Conservation (phyloP, 2,797 vertebrate genomes). For the Micropoecilia bifurca region DNA sequence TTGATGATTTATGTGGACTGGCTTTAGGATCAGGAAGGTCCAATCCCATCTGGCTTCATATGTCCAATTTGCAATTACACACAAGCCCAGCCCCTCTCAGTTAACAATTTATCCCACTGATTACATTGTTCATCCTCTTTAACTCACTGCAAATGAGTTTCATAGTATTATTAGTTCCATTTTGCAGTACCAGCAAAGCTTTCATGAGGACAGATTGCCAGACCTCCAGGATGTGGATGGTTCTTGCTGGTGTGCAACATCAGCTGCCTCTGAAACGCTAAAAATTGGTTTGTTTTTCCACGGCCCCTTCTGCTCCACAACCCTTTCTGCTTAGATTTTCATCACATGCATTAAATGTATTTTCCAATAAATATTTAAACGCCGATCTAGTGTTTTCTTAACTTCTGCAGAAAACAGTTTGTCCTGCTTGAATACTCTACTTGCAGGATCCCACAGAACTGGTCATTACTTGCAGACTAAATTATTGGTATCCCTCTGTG, state of each 20-base stretch:
- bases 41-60: not conserved
- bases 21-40: not conserved
- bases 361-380: not conserved
- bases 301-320: not conserved
- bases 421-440: not conserved
- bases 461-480: not conserved
- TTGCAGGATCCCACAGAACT: not conserved
- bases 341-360: not conserved
- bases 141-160: not conserved
- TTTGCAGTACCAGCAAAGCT: constrained; percentile 5
- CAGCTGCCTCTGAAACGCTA: not conserved
- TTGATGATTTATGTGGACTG: not conserved
- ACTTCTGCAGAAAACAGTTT: not conserved
- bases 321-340: not conserved
- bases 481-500: too few species aligned
- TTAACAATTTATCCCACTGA: constrained; percentile 4
- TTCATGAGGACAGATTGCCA: constrained; percentile 1
- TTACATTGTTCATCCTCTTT: constrained; percentile 5
- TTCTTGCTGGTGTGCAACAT: not conserved
- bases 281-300: not conserved
- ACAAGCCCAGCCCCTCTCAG: not conserved
- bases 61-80: constrained; percentile 4
- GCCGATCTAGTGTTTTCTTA: not conserved
- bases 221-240: not conserved
- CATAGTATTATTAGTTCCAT: constrained; percentile 1